Evolutionary conservation across 1,140 invertebrate genomes (phyloP).

Genomic region (Temnothorax curvispinosus): DNA sequence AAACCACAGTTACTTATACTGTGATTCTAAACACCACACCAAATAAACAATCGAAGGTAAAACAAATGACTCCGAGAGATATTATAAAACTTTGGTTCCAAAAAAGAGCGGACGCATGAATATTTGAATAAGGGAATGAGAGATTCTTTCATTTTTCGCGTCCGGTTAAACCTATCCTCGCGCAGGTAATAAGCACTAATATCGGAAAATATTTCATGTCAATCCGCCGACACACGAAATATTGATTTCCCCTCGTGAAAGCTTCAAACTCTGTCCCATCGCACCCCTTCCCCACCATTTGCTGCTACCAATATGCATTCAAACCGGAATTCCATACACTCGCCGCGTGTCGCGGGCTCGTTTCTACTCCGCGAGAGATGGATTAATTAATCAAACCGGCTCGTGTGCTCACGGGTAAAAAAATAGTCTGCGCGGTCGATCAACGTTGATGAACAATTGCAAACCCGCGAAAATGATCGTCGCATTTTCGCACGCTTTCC

Average conservation of each 20-base stretch:
- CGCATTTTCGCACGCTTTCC: slow-evolving; percentile 7
- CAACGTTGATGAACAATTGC: slow-evolving; percentile 64
- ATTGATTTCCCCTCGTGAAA: slow-evolving; percentile 79
- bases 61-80: slow-evolving; percentile 56
- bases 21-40: background rate
- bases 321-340: slow-evolving; percentile 79
- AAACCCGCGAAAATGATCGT: slow-evolving; percentile 56
- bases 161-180: slow-evolving; percentile 70
- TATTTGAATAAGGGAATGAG: slow-evolving; percentile 52
- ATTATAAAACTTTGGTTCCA: slow-evolving; percentile 55
- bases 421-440: slow-evolving; percentile 68
- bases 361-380: slow-evolving; percentile 76
- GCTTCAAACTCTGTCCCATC: slow-evolving; percentile 45
- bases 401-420: slow-evolving; percentile 62
- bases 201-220: slow-evolving; percentile 82
- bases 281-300: slow-evolving; percentile 59
- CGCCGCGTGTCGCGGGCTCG: slow-evolving; percentile 71
- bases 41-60: slow-evolving; percentile 40
- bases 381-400: slow-evolving; percentile 80
- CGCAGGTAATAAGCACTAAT: slow-evolving; percentile 81
- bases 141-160: slow-evolving; percentile 67
- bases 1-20: no score
- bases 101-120: slow-evolving; percentile 47
- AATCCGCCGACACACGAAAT: slow-evolving; percentile 77
- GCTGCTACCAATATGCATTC: slow-evolving; percentile 78